These are phyloP conservation scores for Drosophila leonis DNA, from an alignment of 2,888 invertebrate species.

Conservation along the genomic window DNA sequence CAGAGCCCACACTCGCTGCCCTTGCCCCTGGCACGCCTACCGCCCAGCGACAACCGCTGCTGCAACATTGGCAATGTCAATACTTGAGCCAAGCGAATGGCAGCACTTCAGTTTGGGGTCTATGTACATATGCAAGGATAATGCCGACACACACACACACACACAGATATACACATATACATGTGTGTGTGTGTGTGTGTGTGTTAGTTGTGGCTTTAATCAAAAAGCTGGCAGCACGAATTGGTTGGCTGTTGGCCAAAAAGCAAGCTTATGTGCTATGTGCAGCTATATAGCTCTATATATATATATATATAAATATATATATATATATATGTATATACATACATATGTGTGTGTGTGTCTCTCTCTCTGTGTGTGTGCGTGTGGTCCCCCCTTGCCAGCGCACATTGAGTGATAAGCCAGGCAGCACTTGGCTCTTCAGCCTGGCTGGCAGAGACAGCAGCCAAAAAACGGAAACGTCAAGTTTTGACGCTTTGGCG, in stretches of 20 bases:
- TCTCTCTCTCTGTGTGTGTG: not conserved
- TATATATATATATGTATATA: not conserved
- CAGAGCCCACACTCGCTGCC: not conserved
- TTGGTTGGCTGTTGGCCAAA: slow-evolving; percentile 63
- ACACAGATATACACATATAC: not conserved
- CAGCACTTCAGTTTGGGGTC: slow-evolving; percentile 61
- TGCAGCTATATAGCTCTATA: slow-evolving; percentile 8
- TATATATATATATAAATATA: not conserved
- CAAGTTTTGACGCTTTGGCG: slow-evolving; percentile 82
- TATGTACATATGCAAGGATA: slow-evolving; percentile 61
- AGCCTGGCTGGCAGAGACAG: slow-evolving; percentile 8
- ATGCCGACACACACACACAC: slow-evolving; percentile 47
- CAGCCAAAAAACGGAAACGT: slow-evolving; percentile 78
- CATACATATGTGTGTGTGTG: not conserved
- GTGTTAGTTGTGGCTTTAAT: slow-evolving; percentile 52
- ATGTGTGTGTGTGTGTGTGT: not conserved
- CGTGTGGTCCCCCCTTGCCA: slow-evolving; percentile 7
- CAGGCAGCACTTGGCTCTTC: slow-evolving; percentile 22
- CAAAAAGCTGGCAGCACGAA: slow-evolving; percentile 47
- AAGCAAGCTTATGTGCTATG: slow-evolving; percentile 9
- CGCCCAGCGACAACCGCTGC: slow-evolving; percentile 8
- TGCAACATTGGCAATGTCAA: slow-evolving; percentile 55
- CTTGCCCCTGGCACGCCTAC: not conserved
- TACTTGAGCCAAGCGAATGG: slow-evolving; percentile 77
- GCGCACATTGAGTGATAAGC: slow-evolving; percentile 46